Evolutionary conservation across 2,888 invertebrate genomes (phyloP), one percentile per base, ranked within the genome.

Genomic region (Pherbina coryleti): DNA sequence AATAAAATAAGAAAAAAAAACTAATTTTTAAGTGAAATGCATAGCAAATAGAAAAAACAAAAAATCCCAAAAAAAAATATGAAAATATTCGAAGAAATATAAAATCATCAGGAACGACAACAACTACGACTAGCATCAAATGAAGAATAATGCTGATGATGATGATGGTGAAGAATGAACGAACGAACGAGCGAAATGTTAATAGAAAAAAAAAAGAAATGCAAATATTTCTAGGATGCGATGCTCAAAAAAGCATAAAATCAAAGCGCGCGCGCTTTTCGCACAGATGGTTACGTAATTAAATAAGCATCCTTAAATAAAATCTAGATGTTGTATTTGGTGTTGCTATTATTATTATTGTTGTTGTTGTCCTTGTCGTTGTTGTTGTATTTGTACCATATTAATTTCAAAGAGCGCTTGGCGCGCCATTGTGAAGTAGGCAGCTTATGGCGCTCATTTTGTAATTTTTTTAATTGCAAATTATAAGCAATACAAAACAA

Each of bases 211-310:
- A n/a, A 55, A 22, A 57, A 22, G 25, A 57, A 22, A 57, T 28
- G 28, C 60, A 67, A 49, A 37, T 57, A 72, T 60, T 55, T 67
- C 75, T n/a, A 37, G 55, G 67, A 67, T 67, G 66, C 34, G 75
- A 67, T 75, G 75, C 55, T 75, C 75, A 75, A 67, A 75, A 83
- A 81, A 83, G 84, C 86, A 83, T 85, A 84, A 86, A 86, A 86
- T 86, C 86, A 85, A 86, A 85, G 85, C 85, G 31, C 28, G 60
- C 53, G 44, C 19, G 82, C 28, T 69, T 67, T 55, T 62, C 83
- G 85, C 85, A 85, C 85, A 86, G 85, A 85, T 85, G 85, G 81
- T 83, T 84, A 83, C 83, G 84, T 85, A 85, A 86, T 85, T 86
- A 85, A 86, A 85, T 86, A 84, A 86, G 83, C 84, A 85, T 86